phyloP scores from a whole-genome alignment of 2,797 vertebrate genomes.

The Atherinosoma microstoma region DNA sequence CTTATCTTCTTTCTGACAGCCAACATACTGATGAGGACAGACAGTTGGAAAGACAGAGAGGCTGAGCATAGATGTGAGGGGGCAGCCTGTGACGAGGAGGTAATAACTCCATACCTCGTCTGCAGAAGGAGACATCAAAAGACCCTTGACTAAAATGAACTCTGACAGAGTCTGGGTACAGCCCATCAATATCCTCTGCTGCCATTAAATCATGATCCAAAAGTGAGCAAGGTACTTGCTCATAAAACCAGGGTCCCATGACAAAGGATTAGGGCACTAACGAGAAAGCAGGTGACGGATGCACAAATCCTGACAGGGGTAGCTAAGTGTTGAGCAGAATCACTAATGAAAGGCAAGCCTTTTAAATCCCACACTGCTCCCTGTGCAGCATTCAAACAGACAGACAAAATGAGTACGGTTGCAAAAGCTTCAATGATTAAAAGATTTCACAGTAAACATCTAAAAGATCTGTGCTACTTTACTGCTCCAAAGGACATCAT shows the following conservation, averaged over 20 bases:
- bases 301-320: conserved; percentile 30
- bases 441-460: conserved; percentile 60
- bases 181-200: conserved; percentile 61
- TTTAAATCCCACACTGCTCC: conserved; percentile 26
- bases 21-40: conserved; percentile 60
- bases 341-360: conserved; percentile 44
- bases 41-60: conserved; percentile 44
- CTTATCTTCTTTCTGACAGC: conserved; percentile 41
- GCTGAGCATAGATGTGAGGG: conserved; percentile 12
- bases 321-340: conserved; percentile 42
- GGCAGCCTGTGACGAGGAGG: conserved; percentile 43
- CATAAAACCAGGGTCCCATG: conserved; percentile 44
- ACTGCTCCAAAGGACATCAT: conserved; percentile 45
- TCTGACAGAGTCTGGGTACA: conserved; percentile 61
- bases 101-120: conserved; percentile 67
- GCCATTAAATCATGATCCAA: conserved; percentile 66
- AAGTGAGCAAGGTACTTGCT: conserved; percentile 42
- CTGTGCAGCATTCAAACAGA: conserved; percentile 28
- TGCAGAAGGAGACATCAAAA: conserved; percentile 55
- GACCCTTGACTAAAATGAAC: conserved; percentile 65
- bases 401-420: conserved; percentile 13
- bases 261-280: conserved; percentile 49
- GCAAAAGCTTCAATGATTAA: conserved; percentile 48
- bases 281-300: conserved; percentile 48
- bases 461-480: conserved; percentile 34